Base-by-base conservation (phyloP, 1,140 invertebrate genomes). In the Charaxes varanes region DNA sequence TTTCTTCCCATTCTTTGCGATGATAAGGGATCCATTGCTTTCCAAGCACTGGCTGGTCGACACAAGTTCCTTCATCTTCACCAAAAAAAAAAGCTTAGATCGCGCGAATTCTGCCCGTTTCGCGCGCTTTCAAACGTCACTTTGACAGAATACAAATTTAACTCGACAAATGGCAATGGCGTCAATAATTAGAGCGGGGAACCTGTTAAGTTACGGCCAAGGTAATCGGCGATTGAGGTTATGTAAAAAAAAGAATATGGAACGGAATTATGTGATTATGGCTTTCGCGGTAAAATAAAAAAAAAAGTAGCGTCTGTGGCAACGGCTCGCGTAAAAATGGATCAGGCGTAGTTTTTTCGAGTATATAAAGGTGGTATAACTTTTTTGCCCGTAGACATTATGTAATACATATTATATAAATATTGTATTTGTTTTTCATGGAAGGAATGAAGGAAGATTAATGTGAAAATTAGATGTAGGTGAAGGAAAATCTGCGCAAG, bases 121-220 rank as follows among this genome's bases (percentile, higher is more conserved):
- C 63, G 67, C 67, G 69, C 67, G 61, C 54, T 72, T 68, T 61
- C 38, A 44, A 62, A 72, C 60, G 71, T 79, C 69, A 79, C 67
- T 73, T 65, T 74, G 60, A 69, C 62, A 73, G 51, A 50, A 38
- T 34, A 45, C 41, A 54, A 51, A 49, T 50, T 42, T 35, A 23
- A 44, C 21, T 54, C 28, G 41, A 47, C 27, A 13, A 52, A 41
- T 58, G 61, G 63, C 63, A 69, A 67, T 63, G 61, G 47, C 18
- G 35, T 31, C 38, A 49, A 48, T 58, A 54, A 65, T 53, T 68
- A 48, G 55, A 68, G 58, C 62, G 53, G 47, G 38, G 55, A 66
- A 61, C 48, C 26, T 55, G 63, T 59, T 52, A 52, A 47, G 46
- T 52, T 57, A 63, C 47, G 58, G 62, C 56, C 73, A 78, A 78